Base-by-base conservation (phyloP, 1,140 invertebrate species). In the Phenacoccus solenopsis region DNA sequence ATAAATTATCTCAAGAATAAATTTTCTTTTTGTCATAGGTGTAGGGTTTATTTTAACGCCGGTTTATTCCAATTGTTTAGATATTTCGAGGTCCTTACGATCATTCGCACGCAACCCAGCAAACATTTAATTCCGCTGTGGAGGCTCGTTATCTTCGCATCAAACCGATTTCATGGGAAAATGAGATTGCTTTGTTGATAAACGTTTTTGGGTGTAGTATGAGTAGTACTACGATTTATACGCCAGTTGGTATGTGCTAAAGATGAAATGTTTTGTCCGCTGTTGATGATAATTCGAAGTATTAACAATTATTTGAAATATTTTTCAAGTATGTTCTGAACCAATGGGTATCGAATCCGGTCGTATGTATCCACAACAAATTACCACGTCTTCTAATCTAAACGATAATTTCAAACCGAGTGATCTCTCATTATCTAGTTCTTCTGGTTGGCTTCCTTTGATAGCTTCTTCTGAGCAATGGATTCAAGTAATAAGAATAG, bases 11-110 rank as follows among this genome's bases (percentile, higher is more conserved):
- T n/a, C n/a, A n/a, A n/a, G n/a, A n/a, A n/a, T n/a, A n/a, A n/a
- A n/a, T n/a, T n/a, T n/a, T n/a, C n/a, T n/a, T n/a, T n/a, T n/a
- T n/a, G n/a, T n/a, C n/a, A n/a, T n/a, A n/a, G n/a, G n/a, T n/a
- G n/a, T n/a, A n/a, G n/a, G n/a, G n/a, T n/a, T n/a, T n/a, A n/a
- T n/a, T n/a, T n/a, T n/a, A n/a, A n/a, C n/a, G n/a, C n/a, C n/a
- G n/a, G n/a, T n/a, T n/a, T n/a, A n/a, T n/a, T n/a, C n/a, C n/a
- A n/a, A n/a, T n/a, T 69, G 71, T 35, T 69, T 70, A 89, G 81
- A 78, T 88, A 21, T 90, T 92, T 76, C 82, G 84, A 76, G 90
- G 89, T 0, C 89, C 90, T 21, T 75, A 85, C 0, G 85, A 90
- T 76, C 79, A 81, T 28, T 78, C 77, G 0, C 81, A 79, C 0